Conservation (phyloP, 2,113 vertebrate genomes). For the Naja naja region DNA sequence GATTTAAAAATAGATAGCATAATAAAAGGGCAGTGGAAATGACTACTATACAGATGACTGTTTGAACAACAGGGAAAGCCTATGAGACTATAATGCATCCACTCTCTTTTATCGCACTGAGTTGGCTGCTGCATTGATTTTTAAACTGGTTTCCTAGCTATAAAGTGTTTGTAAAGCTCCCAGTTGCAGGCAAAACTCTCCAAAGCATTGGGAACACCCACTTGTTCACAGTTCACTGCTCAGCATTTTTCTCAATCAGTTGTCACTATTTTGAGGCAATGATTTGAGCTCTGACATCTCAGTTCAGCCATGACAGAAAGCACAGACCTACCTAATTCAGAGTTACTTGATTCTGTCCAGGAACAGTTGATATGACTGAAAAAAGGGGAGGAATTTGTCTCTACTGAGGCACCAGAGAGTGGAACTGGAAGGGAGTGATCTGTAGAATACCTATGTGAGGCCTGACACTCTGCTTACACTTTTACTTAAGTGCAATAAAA, state of each 20-base stretch:
- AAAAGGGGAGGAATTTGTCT: conserved; percentile 32
- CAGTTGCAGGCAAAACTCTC: background rate
- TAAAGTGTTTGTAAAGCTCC: background rate
- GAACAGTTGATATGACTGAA: conserved; percentile 5
- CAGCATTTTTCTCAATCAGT: conserved; percentile 11
- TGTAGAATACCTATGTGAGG: conserved; percentile 27
- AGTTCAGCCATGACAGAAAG: conserved; percentile 39
- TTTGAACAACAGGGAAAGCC: background rate
- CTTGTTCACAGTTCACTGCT: background rate
- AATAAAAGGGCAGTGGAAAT: background rate
- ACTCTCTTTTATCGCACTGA: background rate
- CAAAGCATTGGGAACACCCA: background rate
- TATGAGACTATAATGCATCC: background rate
- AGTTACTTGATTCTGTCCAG: conserved; percentile 43
- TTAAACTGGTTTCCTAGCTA: background rate
- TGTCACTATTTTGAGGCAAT: conserved; percentile 11
- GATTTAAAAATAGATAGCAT: background rate
- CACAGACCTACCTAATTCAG: conserved; percentile 40
- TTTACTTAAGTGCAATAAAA: conserved; percentile 33
- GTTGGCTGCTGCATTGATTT: background rate
- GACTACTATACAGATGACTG: background rate
- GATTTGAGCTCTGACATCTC: conserved; percentile 29
- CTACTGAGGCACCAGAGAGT: conserved; percentile 29
- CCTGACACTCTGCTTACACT: conserved; percentile 13
- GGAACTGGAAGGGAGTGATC: conserved; percentile 31